Conservation (phyloP, 2,888 invertebrate genomes). For the Chloroclysta siterata region DNA sequence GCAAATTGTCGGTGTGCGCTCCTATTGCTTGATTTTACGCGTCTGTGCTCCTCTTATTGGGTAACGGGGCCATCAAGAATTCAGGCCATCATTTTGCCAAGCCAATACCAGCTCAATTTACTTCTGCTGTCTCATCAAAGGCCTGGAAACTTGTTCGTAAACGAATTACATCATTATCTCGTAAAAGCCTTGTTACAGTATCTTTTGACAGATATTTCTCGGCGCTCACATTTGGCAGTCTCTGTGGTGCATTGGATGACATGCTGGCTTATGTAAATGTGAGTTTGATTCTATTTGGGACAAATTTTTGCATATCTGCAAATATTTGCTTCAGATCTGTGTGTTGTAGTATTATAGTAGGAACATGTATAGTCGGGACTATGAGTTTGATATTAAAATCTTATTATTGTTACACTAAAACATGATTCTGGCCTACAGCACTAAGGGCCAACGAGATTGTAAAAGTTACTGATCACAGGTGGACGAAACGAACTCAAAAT, state of each 20-base stretch:
- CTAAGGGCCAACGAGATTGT: no score
- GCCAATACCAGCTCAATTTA: neutral
- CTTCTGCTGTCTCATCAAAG: constrained; percentile 3
- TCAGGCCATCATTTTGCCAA: neutral
- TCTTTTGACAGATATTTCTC: constrained; percentile 11
- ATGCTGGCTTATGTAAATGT: neutral
- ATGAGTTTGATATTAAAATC: no score
- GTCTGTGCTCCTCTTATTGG: neutral
- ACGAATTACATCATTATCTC: constrained; percentile 16
- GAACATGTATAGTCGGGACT: no score
- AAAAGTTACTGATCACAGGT: no score
- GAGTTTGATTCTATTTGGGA: neutral
- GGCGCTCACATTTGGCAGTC: neutral
- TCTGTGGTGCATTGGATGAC: no score
- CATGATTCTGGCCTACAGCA: no score
- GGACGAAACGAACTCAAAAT: no score
- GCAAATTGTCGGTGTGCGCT: neutral
- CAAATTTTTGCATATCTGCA: no score
- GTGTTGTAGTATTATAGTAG: no score
- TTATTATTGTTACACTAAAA: no score
- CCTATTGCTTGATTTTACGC: neutral
- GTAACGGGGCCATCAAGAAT: neutral
- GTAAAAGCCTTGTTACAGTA: constrained; percentile 1
- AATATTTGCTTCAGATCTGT: no score
- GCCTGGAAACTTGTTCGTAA: constrained; percentile 5